These are phyloP conservation scores for Blastomussa wellsi DNA, from an alignment of 92 coral and sea anemone genomes.

Conservation along the genomic window DNA sequence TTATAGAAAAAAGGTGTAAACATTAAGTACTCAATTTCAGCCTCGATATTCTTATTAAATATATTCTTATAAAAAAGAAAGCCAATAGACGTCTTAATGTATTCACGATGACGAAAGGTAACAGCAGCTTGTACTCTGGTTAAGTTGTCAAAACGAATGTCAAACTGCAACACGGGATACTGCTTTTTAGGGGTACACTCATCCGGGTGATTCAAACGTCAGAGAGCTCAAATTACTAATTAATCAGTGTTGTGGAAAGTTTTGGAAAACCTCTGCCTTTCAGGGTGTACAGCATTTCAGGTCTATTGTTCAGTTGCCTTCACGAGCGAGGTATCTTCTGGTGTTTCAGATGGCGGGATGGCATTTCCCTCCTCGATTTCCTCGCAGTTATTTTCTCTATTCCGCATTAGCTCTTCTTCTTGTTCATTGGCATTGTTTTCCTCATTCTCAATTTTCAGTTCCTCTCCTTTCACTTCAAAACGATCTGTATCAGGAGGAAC, in stretches of 20 bases:
- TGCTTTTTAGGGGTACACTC: too few relatives aligned
- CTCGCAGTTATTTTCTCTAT: not conserved
- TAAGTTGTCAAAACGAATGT: too few relatives aligned
- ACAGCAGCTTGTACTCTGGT: too few relatives aligned
- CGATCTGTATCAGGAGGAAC: not conserved
- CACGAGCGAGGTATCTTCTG: not conserved
- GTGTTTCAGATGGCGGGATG: not conserved
- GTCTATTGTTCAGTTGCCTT: not conserved
- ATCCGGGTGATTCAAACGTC: too few relatives aligned
- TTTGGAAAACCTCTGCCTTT: not conserved
- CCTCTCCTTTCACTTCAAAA: not conserved
- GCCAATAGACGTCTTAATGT: too few relatives aligned
- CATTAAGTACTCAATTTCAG: too few relatives aligned
- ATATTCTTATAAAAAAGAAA: too few relatives aligned
- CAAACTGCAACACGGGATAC: too few relatives aligned
- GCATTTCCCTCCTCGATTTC: not conserved
- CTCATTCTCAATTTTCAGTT: not conserved
- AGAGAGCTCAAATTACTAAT: too few relatives aligned
- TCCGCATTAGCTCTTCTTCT: not conserved
- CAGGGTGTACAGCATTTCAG: not conserved
- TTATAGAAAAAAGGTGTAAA: too few relatives aligned
- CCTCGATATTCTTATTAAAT: too few relatives aligned
- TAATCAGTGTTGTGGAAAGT: not conserved
- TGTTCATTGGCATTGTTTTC: slow-evolving; percentile 2
- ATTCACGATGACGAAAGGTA: too few relatives aligned